Conservation (phyloP, 2,797 vertebrate genomes). For the Propithecus deckenii region DNA sequence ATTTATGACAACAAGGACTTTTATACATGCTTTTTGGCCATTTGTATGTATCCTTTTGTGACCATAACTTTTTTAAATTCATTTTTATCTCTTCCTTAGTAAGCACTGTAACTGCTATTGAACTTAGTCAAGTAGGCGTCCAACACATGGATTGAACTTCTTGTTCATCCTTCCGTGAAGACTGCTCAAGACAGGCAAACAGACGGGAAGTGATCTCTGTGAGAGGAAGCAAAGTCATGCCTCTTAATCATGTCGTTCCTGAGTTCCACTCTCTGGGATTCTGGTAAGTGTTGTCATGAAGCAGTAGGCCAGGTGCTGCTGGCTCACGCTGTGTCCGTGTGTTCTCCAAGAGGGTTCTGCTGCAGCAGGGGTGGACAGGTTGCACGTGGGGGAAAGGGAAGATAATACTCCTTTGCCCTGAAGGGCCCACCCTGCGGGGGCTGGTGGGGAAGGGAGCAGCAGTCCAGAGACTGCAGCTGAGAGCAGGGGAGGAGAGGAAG, state of each 20-base stretch:
- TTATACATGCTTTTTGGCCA: background rate
- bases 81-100: background rate
- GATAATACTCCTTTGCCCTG: too few relatives aligned
- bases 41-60: background rate
- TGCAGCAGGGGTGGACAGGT: background rate
- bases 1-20: background rate
- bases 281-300: background rate
- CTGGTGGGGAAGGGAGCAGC: background rate
- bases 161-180: background rate
- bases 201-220: background rate
- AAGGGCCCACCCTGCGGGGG: background rate
- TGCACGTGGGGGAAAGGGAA: too few relatives aligned
- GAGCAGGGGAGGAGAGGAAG: background rate
- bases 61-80: background rate
- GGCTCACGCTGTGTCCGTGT: background rate
- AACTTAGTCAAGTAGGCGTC: background rate
- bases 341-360: background rate
- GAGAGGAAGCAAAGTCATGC: background rate
- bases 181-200: too few relatives aligned
- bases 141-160: background rate
- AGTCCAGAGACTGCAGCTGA: background rate
- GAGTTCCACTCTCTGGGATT: background rate
- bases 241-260: background rate
- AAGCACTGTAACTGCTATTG: background rate
- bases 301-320: background rate